phyloP scores from a whole-genome alignment of 2,797 vertebrate species.

The Propithecus perrieri region DNA sequence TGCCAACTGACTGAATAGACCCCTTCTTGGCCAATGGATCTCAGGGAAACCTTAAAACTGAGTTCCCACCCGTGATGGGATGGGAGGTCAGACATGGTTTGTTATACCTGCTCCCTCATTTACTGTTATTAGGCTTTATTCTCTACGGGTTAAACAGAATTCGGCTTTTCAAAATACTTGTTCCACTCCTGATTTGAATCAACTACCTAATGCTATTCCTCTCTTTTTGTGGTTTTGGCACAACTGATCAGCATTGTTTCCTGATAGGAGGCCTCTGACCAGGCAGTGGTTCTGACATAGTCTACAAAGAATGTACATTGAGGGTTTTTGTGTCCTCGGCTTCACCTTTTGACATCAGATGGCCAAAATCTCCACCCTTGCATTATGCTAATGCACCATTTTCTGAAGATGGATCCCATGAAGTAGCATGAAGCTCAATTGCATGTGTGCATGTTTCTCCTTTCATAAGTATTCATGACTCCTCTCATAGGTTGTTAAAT shows the following conservation, averaged over 20 bases:
- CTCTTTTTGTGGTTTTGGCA: not conserved
- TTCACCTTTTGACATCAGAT: not conserved
- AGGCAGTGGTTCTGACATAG: not conserved
- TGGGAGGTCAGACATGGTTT: not conserved
- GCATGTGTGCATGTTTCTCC: not conserved
- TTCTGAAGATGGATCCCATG: not conserved
- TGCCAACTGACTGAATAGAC: not conserved
- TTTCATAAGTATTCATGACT: not conserved
- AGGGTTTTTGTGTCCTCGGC: not conserved
- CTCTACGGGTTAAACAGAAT: not conserved
- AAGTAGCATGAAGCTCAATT: not conserved
- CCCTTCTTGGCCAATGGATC: not conserved
- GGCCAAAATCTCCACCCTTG: not conserved
- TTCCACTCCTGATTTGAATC: not conserved
- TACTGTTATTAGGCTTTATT: not conserved
- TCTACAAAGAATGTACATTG: not conserved
- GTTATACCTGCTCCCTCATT: not conserved
- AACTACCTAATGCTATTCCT: not conserved
- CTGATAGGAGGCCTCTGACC: no score
- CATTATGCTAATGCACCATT: not conserved
- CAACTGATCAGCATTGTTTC: not conserved
- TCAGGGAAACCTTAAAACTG: not conserved
- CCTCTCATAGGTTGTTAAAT: not conserved
- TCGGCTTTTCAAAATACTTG: not conserved
- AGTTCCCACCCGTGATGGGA: not conserved